Evolutionary conservation across 30 jellyfish, hydroid and myxozoan genomes (phyloP).

Genomic region (Clytia hemisphaerica): DNA sequence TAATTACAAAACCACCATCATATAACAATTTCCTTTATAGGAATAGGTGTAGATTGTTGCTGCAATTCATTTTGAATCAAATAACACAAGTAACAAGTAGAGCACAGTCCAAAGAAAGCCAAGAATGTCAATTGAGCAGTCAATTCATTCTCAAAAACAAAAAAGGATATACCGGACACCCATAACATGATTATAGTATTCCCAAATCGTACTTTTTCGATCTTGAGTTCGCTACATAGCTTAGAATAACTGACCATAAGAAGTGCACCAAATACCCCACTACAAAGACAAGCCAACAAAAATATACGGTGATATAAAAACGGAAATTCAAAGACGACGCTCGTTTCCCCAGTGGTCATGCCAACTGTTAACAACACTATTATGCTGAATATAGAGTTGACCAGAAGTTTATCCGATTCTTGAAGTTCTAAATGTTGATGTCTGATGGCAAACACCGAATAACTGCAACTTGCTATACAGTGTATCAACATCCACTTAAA

Average conservation of each 20-base stretch:
- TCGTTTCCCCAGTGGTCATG: constrained; percentile 13
- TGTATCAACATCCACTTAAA: constrained; percentile 58
- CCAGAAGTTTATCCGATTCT: constrained; percentile 14
- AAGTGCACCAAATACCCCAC: constrained; percentile 24
- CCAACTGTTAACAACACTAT: constrained; percentile 2
- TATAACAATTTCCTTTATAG: too few species aligned
- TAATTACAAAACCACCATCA: too few species aligned
- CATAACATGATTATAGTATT: not conserved
- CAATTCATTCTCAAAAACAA: not conserved
- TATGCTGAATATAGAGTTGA: constrained; percentile 10
- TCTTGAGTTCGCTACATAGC: not conserved
- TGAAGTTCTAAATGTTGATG: not conserved
- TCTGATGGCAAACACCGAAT: constrained; percentile 8
- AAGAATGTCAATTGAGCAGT: not conserved
- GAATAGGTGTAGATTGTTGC: too few species aligned
- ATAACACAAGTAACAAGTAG: not conserved
- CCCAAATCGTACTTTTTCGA: constrained; percentile 14
- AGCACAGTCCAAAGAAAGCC: not conserved
- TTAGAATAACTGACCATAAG: constrained; percentile 12
- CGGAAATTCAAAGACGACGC: not conserved
- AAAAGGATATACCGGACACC: constrained; percentile 6
- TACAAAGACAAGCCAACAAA: constrained; percentile 6
- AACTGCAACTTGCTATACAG: constrained; percentile 1
- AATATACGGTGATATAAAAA: not conserved
- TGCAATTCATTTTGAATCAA: not conserved